Conservation (phyloP, 1,140 invertebrate species). For the Scaptodrosophila lebanonensis region DNA sequence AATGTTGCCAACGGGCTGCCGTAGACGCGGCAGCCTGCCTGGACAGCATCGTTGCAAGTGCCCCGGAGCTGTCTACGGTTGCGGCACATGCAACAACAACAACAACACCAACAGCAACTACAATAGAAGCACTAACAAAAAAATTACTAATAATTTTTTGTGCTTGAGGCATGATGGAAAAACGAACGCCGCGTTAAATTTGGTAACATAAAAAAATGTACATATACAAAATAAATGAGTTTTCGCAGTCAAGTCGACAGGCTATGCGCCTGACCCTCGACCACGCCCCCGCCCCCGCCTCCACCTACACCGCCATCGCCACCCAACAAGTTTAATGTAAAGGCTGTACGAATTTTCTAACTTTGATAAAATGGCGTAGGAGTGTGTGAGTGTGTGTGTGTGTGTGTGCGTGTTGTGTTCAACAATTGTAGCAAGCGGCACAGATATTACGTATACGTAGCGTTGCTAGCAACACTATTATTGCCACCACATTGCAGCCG, state of each 20-base stretch:
- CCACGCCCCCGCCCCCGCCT: background rate
- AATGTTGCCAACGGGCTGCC: slow-evolving; percentile 53
- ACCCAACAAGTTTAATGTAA: too few relatives aligned
- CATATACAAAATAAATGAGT: slow-evolving; percentile 25
- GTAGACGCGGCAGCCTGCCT: slow-evolving; percentile 1
- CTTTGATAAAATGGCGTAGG: slow-evolving; percentile 14
- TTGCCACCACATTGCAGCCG: too few relatives aligned
- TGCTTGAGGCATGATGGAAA: slow-evolving; percentile 10
- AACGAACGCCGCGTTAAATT: slow-evolving; percentile 23
- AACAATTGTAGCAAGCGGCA: slow-evolving; percentile 1
- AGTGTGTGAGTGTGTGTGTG: too few relatives aligned
- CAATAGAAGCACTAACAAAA: slow-evolving; percentile 7
- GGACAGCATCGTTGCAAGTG: too few relatives aligned
- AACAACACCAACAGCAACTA: too few relatives aligned
- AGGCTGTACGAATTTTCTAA: slow-evolving; percentile 10
- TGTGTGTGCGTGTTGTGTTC: too few relatives aligned
- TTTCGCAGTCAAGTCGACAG: slow-evolving; percentile 5
- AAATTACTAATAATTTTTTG: slow-evolving; percentile 47
- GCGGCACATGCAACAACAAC: too few relatives aligned
- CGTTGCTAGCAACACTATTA: background rate
- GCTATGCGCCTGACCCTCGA: background rate
- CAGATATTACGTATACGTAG: slow-evolving; percentile 13
- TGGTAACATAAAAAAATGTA: slow-evolving; percentile 1
- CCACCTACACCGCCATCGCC: background rate
- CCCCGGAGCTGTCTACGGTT: too few relatives aligned